A percentile compares a stretch with the other conserved stretches of the same genome.
phyloP scores from a whole-genome alignment of 2,888 invertebrate species.

The Leucophenga montana region DNA sequence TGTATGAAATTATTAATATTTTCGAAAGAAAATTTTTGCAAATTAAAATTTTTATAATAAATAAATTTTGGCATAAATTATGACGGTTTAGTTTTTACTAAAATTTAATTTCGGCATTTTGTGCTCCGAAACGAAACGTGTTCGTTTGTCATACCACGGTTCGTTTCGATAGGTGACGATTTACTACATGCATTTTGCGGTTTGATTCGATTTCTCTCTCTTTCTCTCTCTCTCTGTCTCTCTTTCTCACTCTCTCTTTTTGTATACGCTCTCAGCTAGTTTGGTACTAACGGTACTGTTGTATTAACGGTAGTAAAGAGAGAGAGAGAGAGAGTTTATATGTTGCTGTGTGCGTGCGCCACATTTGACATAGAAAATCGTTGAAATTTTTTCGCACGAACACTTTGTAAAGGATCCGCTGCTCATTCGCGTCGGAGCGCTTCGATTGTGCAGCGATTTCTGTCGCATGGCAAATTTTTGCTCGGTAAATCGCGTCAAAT shows the following conservation, averaged over 20 bases:
- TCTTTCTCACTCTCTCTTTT: constrained; percentile 34
- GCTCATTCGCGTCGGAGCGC: constrained; percentile 34
- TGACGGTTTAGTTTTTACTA: background rate
- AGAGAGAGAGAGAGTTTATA: background rate
- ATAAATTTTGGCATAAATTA: too few species aligned
- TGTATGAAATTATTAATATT: background rate
- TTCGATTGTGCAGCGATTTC: constrained; percentile 31
- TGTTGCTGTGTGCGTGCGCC: background rate
- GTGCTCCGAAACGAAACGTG: background rate
- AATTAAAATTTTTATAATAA: background rate
- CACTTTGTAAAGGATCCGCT: constrained; percentile 23
- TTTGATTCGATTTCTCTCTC: constrained; percentile 1
- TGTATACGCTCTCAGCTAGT: constrained; percentile 13
- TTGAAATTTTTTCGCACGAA: constrained; percentile 36
- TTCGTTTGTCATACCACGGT: background rate
- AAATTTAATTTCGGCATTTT: background rate
- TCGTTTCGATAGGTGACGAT: constrained; percentile 14
- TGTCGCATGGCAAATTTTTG: constrained; percentile 22
- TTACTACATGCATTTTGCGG: background rate
- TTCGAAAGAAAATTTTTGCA: background rate
- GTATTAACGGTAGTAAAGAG: too few species aligned
- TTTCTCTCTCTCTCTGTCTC: background rate
- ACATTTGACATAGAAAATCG: constrained; percentile 49
- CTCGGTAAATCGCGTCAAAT: background rate
- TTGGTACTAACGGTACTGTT: background rate